phyloP scores from a whole-genome alignment of 1,140 invertebrate genomes.

The Pseudomyrmex flavicornis region DNA sequence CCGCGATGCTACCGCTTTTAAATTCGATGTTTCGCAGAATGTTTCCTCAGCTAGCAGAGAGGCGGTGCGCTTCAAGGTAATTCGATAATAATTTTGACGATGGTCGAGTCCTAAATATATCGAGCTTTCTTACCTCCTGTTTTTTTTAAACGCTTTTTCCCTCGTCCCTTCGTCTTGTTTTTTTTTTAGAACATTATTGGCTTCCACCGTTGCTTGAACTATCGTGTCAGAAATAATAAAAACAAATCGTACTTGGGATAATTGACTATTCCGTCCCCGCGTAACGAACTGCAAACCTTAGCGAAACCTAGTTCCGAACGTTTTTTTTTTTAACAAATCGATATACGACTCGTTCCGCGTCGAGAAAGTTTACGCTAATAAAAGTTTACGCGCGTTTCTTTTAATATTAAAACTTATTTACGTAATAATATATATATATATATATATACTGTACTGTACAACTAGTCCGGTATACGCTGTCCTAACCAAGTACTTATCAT shows the following conservation, averaged over 20 bases:
- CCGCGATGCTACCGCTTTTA: constrained; percentile 61
- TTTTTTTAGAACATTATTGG: neutral
- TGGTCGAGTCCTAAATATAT: neutral
- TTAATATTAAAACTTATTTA: constrained; percentile 14
- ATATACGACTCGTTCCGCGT: constrained; percentile 50
- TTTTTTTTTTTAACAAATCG: constrained; percentile 43
- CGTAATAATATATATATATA: constrained; percentile 52
- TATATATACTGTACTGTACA: constrained; percentile 69
- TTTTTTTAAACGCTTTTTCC: neutral
- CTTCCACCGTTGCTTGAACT: neutral
- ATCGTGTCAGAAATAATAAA: neutral
- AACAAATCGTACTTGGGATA: neutral
- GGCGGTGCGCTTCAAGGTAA: constrained; percentile 18
- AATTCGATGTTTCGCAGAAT: constrained; percentile 8
- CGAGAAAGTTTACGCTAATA: constrained; percentile 56
- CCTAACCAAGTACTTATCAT: constrained; percentile 65
- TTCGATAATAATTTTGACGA: neutral
- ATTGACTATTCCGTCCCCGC: constrained; percentile 64
- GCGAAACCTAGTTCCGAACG: constrained; percentile 38
- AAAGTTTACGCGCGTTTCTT: constrained; percentile 36
- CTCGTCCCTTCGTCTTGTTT: neutral
- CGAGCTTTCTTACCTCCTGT: neutral
- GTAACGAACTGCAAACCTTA: constrained; percentile 29
- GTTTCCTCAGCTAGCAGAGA: neutral
- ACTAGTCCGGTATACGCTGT: constrained; percentile 80